Evolutionary conservation across 2,888 invertebrate species (phyloP).

Genomic region (Cryptus viduatorius): DNA sequence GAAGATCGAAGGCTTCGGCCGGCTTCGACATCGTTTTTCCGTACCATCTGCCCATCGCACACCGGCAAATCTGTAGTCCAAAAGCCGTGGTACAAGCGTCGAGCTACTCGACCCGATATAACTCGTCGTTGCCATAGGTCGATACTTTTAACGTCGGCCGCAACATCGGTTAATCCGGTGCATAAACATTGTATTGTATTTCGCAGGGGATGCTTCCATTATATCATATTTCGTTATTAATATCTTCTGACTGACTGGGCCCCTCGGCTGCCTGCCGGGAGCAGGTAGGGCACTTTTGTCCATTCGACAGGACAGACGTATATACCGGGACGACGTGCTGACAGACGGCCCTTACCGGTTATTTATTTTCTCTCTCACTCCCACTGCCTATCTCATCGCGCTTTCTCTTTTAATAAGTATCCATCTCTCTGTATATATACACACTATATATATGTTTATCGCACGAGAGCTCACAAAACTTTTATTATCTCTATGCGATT

Average conservation of each 20-base stretch:
- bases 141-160: conserved; percentile 71
- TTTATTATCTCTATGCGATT: conserved; percentile 42
- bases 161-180: conserved; percentile 82
- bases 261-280: conserved; percentile 69
- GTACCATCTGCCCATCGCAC: conserved; percentile 77
- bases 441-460: neutral
- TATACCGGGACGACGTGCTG: conserved; percentile 62
- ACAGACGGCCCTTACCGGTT: conserved; percentile 67
- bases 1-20: conserved; percentile 73
- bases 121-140: conserved; percentile 57
- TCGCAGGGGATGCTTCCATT: conserved; percentile 83
- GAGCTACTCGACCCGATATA: conserved; percentile 29
- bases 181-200: conserved; percentile 85
- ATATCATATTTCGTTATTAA: conserved; percentile 85
- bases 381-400: conserved; percentile 40
- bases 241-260: conserved; percentile 84
- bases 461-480: conserved; percentile 24
- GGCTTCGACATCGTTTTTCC: conserved; percentile 72
- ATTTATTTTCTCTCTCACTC: conserved; percentile 46
- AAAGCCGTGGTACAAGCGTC: conserved; percentile 26
- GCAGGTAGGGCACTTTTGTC: conserved; percentile 82
- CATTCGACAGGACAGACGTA: conserved; percentile 64
- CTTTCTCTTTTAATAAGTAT: conserved; percentile 59
- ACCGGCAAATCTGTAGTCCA: conserved; percentile 68
- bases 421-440: conserved; percentile 31